These are phyloP conservation scores for Poeciliopsis prolifica DNA, from an alignment of 2,113 vertebrate species.

Conservation along the genomic window DNA sequence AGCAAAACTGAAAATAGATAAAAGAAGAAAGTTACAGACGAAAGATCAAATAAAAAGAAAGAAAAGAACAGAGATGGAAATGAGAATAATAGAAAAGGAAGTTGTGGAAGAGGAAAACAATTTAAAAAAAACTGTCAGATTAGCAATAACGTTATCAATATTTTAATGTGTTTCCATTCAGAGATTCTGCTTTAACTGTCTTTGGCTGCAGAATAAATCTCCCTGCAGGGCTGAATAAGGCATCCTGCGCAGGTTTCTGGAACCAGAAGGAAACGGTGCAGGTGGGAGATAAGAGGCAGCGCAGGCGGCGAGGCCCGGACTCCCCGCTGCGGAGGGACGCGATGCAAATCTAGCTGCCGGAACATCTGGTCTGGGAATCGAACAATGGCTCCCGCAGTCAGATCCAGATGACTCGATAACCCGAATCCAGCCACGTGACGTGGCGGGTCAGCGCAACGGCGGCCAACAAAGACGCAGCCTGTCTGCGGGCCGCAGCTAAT, in stretches of 20 bases:
- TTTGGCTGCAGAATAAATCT: not conserved
- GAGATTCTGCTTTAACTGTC: not conserved
- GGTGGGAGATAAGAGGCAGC: slow-evolving; percentile 7
- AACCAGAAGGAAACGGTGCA: not conserved
- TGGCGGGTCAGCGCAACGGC: slow-evolving; percentile 22
- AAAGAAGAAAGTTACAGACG: no score
- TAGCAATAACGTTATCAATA: not conserved
- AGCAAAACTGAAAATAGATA: no score
- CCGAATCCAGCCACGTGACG: not conserved
- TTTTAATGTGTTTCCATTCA: not conserved
- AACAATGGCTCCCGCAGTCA: slow-evolving; percentile 52
- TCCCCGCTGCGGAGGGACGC: slow-evolving; percentile 41
- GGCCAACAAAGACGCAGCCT: slow-evolving; percentile 60
- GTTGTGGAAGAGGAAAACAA: not conserved
- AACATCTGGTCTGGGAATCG: slow-evolving; percentile 61
- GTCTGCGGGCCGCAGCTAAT: slow-evolving; percentile 50
- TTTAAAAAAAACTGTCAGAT: not conserved
- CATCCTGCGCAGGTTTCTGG: not conserved
- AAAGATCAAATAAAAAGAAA: no score
- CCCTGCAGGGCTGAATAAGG: no score
- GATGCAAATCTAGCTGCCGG: slow-evolving; percentile 64
- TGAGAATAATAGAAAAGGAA: not conserved
- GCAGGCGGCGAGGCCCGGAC: slow-evolving; percentile 1
- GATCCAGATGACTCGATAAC: slow-evolving; percentile 59
- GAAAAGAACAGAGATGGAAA: not conserved